Base-by-base conservation (phyloP, 1,140 invertebrate genomes). In the Bombus vancouverensis region DNA sequence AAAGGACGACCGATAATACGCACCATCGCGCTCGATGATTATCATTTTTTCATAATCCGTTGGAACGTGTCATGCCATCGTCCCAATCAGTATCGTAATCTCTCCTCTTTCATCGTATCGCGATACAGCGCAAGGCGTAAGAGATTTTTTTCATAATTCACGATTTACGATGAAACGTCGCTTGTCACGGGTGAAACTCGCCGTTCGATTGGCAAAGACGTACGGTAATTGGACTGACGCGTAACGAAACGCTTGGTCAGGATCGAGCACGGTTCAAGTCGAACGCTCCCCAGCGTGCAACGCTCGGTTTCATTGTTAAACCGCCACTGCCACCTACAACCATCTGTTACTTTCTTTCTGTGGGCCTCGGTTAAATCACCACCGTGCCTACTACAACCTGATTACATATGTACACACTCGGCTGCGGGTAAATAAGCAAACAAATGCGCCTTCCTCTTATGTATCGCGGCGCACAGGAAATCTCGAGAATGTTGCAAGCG, bases 341-440 rank as follows among this genome's bases (percentile, higher is more conserved):
- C 89, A 92, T 94, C 90, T 90, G 88, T 92, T 93, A 93, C 93
- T 93, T 93, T 93, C 92, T 93, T 93, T 93, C 86, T 65, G 79
- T 81, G 81, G 79, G 82, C 89, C 88, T 71, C 83, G 82, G 92
- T 90, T 93, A 92, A 93, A 93, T 93, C 92, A 92, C 87, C 87
- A 72, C 70, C 25, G 74, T 89, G 85, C 83, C 81, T 88, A 85
- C 89, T 88, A 91, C 85, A 89, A 90, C 85, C 81, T 72, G 78
- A 75, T 87, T 88, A 91, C 79, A 90, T 74, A 83, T 83, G 88
- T 89, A 87, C 85, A 82, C 76, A 76, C 83, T 86, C 73, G 87
- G 84, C 72, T 76, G 86, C 87, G 87, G 85, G 84, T 89, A 89
- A 89, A 90, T 89, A 89, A 81, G 59, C 68, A 66, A 71, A 80